phyloP scores from a whole-genome alignment of 2,888 invertebrate species.

The Idaea aversata region DNA sequence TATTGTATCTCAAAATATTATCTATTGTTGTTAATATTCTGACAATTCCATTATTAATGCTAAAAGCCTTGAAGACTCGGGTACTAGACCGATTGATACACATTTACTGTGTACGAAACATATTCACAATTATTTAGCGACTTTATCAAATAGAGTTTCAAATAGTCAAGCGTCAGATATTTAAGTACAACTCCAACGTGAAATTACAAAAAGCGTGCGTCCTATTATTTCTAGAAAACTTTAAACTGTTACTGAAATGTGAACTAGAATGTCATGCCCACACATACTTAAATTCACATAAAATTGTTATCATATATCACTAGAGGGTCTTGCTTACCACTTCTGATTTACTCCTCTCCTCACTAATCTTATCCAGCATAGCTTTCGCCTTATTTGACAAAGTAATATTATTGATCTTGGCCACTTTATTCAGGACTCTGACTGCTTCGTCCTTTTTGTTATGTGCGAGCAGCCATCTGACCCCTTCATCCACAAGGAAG shows the following conservation, averaged over 20 bases:
- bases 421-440: conserved; percentile 82
- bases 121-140: conserved; percentile 5
- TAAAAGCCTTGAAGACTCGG: conserved; percentile 6
- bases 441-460: conserved; percentile 84
- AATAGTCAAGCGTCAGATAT: not conserved
- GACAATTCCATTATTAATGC: too few relatives aligned
- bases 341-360: conserved; percentile 47
- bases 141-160: conserved; percentile 7
- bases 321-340: conserved; percentile 37
- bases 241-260: too few relatives aligned
- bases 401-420: conserved; percentile 82
- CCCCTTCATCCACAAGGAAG: conserved; percentile 87
- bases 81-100: conserved; percentile 14
- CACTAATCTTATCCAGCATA: conserved; percentile 61
- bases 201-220: not conserved
- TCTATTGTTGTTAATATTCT: not conserved
- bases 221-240: too few relatives aligned
- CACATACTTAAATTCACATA: too few relatives aligned
- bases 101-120: conserved; percentile 2
- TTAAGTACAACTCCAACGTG: not conserved
- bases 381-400: conserved; percentile 76
- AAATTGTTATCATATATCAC: too few relatives aligned
- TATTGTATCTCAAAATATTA: not conserved
- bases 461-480: conserved; percentile 89
- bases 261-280: too few relatives aligned